Conservation (phyloP, 2,888 invertebrate species). For the Oxytorus armatus region DNA sequence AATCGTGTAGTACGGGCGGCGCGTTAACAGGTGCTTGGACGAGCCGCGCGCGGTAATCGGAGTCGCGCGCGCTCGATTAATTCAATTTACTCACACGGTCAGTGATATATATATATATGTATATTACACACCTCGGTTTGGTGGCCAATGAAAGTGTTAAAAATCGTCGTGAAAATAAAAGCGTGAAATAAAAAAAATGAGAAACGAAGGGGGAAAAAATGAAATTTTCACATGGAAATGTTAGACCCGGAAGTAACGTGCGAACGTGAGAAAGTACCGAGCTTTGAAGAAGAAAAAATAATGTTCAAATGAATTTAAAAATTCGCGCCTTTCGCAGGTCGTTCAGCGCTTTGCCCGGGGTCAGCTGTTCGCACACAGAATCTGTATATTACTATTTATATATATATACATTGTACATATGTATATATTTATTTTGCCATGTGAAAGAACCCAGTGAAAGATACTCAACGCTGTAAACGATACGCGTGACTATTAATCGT, state of each 20-base stretch:
- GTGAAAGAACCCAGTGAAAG: slow-evolving; percentile 60
- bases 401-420: slow-evolving; percentile 12
- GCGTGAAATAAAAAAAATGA: neutral
- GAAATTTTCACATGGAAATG: neutral
- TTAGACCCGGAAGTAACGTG: slow-evolving; percentile 47
- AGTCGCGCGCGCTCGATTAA: slow-evolving; percentile 60
- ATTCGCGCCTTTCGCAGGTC: slow-evolving; percentile 28
- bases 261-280: slow-evolving; percentile 48
- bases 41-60: slow-evolving; percentile 51
- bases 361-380: slow-evolving; percentile 44
- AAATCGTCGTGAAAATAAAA: slow-evolving; percentile 7
- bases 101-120: slow-evolving; percentile 21
- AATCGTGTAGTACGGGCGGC: slow-evolving; percentile 37
- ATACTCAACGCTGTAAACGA: slow-evolving; percentile 67
- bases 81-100: slow-evolving; percentile 60
- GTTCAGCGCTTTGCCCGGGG: slow-evolving; percentile 54
- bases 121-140: slow-evolving; percentile 4
- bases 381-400: neutral
- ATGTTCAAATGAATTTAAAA: slow-evolving; percentile 10
- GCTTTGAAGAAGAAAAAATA: slow-evolving; percentile 23
- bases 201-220: neutral
- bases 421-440: too few species aligned
- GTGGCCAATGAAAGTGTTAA: slow-evolving; percentile 28
- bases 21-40: slow-evolving; percentile 67
- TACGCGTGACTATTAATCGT: slow-evolving; percentile 68